These are phyloP conservation scores for Dicrurus megarhynchus DNA, from an alignment of 2,113 vertebrate species.

Conservation along the genomic window DNA sequence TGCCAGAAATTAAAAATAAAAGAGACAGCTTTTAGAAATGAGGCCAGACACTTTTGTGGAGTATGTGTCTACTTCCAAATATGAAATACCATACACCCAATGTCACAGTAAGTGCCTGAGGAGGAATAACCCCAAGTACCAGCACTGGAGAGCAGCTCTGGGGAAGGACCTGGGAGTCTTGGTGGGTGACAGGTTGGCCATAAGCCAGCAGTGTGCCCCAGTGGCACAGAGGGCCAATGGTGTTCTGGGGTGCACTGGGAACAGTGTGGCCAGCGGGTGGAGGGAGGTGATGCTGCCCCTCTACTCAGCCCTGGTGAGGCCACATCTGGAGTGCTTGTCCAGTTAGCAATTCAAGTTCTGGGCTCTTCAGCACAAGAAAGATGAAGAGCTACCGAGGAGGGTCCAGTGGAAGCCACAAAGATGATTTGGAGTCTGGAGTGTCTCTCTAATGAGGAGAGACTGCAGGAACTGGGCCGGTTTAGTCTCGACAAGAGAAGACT, in stretches of 20 bases:
- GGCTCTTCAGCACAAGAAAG: background rate
- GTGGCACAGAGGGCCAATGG: background rate
- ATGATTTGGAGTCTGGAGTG: background rate
- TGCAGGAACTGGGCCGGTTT: background rate
- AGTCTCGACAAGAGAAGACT: background rate
- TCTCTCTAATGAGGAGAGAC: background rate
- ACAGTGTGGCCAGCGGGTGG: accelerated
- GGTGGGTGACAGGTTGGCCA: background rate
- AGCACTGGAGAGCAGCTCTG: background rate
- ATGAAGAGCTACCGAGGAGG: background rate
- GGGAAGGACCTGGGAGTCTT: background rate
- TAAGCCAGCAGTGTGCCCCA: accelerated
- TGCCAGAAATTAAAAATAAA: background rate
- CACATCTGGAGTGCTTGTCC: background rate
- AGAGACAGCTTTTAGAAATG: background rate
- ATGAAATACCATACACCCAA: accelerated
- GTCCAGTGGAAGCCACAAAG: background rate
- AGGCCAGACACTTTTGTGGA: too few species aligned
- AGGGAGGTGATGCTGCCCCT: background rate
- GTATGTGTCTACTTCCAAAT: accelerated
- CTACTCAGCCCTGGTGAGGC: accelerated
- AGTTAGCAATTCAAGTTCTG: too few species aligned
- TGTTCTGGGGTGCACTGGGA: background rate
- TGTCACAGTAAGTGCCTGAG: too few species aligned
- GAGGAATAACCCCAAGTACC: background rate